A percentile compares a stretch with the other conserved stretches of the same genome.
These are phyloP conservation scores for Beroe forskalii DNA, from an alignment of 37 sponge, comb jelly and placozoan species.

Conservation along the genomic window DNA sequence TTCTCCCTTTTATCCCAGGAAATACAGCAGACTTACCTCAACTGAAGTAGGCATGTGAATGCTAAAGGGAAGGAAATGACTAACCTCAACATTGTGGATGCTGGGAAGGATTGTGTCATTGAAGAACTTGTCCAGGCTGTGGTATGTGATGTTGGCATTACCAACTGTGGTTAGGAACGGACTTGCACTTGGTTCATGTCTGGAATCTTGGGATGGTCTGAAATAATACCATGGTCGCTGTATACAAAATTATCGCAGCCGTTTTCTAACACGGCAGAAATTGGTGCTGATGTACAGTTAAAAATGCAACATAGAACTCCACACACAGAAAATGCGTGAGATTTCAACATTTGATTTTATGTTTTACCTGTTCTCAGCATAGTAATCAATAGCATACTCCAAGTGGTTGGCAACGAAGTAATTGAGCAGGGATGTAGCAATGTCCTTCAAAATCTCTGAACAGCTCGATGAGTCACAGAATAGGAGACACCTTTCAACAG, in stretches of 20 bases:
- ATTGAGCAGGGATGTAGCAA: slow-evolving; percentile 38
- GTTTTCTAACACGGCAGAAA: too few relatives aligned
- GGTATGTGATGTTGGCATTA: slow-evolving; percentile 48
- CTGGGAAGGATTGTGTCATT: slow-evolving; percentile 60
- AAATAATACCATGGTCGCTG: too few relatives aligned
- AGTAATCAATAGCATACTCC: slow-evolving; percentile 63
- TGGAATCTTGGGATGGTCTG: slow-evolving; percentile 31
- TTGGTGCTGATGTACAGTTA: too few relatives aligned
- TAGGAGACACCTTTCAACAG: slow-evolving; percentile 52
- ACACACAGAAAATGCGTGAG: too few relatives aligned
- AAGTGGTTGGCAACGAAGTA: slow-evolving; percentile 43
- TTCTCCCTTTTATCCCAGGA: too few relatives aligned
- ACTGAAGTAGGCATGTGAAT: neutral
- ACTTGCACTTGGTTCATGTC: neutral
- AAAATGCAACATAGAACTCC: too few relatives aligned
- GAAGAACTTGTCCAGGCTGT: slow-evolving; percentile 43
- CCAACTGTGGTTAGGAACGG: slow-evolving; percentile 46
- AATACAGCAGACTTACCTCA: too few relatives aligned
- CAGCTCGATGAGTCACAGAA: neutral
- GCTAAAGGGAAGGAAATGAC: neutral
- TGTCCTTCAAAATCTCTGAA: neutral
- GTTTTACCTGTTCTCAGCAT: slow-evolving; percentile 47
- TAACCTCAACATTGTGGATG: slow-evolving; percentile 5
- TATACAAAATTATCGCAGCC: too few relatives aligned
- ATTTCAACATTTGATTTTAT: too few relatives aligned